Conservation (phyloP, 2,113 vertebrate genomes). For the Gallinago undulata region DNA sequence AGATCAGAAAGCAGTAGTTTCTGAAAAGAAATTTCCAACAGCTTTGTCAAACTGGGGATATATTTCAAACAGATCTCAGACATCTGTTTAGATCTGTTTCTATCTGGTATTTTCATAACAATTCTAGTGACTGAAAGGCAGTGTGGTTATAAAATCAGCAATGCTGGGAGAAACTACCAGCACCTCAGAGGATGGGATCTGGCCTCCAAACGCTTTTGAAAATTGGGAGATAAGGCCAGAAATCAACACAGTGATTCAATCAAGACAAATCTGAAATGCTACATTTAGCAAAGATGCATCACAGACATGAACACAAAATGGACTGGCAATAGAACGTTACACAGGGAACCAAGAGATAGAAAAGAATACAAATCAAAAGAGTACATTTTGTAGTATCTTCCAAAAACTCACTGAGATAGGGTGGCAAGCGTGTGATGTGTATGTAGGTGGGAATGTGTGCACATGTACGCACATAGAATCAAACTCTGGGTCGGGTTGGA, state of each 20-base stretch:
- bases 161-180: neutral
- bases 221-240: neutral
- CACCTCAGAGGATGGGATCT: neutral
- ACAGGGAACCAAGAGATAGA: neutral
- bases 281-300: neutral
- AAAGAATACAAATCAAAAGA: neutral
- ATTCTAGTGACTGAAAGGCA: neutral
- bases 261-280: neutral
- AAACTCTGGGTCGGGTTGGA: no score
- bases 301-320: neutral
- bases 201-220: neutral
- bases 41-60: neutral
- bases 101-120: neutral
- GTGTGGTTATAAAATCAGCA: neutral
- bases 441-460: accelerated
- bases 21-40: neutral
- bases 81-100: neutral
- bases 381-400: neutral
- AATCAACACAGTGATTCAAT: neutral
- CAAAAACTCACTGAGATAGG: neutral
- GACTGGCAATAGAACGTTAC: neutral
- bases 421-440: neutral
- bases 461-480: no score
- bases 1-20: neutral
- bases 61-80: neutral